phyloP scores from a whole-genome alignment of 2,797 vertebrate genomes.

The Myripristis jacobus region DNA sequence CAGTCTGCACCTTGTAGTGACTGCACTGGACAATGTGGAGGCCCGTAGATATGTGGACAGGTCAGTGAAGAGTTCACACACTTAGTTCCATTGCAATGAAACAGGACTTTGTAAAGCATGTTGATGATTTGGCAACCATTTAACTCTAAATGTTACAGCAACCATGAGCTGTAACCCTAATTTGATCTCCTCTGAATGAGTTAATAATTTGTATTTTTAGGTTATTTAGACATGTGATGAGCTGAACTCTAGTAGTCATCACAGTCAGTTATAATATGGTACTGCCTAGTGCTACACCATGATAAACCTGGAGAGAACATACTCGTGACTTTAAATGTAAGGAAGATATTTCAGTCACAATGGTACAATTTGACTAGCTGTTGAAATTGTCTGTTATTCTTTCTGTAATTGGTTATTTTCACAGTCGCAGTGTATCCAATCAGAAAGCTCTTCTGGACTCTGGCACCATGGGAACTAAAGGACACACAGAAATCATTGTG shows the following conservation, averaged over 20 bases:
- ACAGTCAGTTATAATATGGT: background rate
- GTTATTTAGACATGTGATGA: background rate
- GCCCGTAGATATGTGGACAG: slow-evolving; percentile 98
- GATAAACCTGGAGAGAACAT: background rate
- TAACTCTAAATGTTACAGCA: background rate
- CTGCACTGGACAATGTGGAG: slow-evolving; percentile 97
- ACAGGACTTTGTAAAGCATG: background rate
- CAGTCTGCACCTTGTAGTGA: slow-evolving; percentile 90
- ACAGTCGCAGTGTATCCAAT: slow-evolving; percentile 94
- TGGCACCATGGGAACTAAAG: slow-evolving; percentile 99
- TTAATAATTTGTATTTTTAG: background rate
- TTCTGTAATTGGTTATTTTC: slow-evolving; percentile 18
- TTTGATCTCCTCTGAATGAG: no score
- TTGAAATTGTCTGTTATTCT: slow-evolving; percentile 7
- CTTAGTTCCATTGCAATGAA: background rate
- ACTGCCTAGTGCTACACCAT: background rate
- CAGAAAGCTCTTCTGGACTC: slow-evolving; percentile 95
- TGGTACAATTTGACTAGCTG: background rate
- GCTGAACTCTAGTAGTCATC: no score
- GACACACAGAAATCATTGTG: slow-evolving; percentile 96
- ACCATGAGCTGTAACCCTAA: background rate
- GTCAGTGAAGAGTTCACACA: slow-evolving; percentile 72
- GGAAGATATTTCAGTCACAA: background rate
- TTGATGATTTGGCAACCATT: background rate
- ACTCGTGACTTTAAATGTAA: background rate